Evolutionary conservation across 2,113 vertebrate genomes (phyloP).

Genomic region (Misgurnus mizolepis): DNA sequence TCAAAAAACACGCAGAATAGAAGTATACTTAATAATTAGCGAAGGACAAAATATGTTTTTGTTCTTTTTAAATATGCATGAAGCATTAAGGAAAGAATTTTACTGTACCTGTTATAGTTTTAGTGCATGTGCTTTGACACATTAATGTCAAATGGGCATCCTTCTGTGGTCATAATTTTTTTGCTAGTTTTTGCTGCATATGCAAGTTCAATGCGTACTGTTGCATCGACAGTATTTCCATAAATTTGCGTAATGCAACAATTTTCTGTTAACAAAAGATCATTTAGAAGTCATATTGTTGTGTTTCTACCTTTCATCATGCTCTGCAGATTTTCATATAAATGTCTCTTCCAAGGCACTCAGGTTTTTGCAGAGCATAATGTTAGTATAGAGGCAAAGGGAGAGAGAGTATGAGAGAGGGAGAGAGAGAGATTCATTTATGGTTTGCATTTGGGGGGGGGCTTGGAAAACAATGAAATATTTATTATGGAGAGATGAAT

Average conservation of each 20-base stretch:
- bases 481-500: constrained; percentile 79
- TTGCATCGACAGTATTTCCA: constrained; percentile 71
- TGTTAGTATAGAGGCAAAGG: constrained; percentile 24
- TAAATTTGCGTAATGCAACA: constrained; percentile 81
- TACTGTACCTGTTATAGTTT: background rate
- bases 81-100: constrained; percentile 10
- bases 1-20: background rate
- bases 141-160: background rate
- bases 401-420: constrained; percentile 24
- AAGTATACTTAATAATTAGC: background rate
- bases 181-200: constrained; percentile 64
- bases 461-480: constrained; percentile 74
- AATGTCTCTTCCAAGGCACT: constrained; percentile 76
- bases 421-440: constrained; percentile 65
- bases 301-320: constrained; percentile 73
- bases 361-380: constrained; percentile 55
- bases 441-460: constrained; percentile 63
- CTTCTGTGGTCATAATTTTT: constrained; percentile 45
- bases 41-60: background rate
- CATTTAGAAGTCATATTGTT: constrained; percentile 70
- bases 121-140: background rate
- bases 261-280: constrained; percentile 70
- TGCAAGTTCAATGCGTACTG: constrained; percentile 71
- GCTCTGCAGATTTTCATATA: constrained; percentile 77
- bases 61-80: constrained; percentile 16